A percentile compares a stretch with the other conserved stretches of the same genome.
phyloP scores from a whole-genome alignment of 2,888 invertebrate species.

The Aphidoletes aphidimyza region DNA sequence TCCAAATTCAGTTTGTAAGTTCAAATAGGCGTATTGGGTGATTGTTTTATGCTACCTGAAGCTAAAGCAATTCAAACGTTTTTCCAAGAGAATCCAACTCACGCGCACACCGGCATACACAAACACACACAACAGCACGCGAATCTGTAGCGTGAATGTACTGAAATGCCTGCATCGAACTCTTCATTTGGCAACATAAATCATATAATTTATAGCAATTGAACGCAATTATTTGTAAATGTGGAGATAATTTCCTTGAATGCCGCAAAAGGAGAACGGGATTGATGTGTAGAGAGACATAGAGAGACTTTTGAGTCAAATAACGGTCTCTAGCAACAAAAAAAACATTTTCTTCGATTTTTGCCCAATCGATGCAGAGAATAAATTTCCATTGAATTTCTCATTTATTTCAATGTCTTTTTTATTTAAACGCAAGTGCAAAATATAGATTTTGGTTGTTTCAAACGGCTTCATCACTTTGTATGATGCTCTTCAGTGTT shows the following conservation, averaged over 20 bases:
- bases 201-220: slow-evolving; percentile 46
- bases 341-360: not conserved
- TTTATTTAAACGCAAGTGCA: not conserved
- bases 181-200: slow-evolving; percentile 14
- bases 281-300: not conserved
- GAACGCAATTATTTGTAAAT: slow-evolving; percentile 9
- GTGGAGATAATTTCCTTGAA: slow-evolving; percentile 16
- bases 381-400: not conserved
- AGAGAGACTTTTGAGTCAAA: not conserved
- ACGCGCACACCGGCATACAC: not conserved
- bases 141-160: not conserved
- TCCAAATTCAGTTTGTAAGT: not conserved
- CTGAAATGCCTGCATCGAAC: not conserved
- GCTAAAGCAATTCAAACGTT: not conserved
- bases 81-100: too few species aligned
- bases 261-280: not conserved
- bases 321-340: not conserved
- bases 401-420: not conserved
- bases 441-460: not conserved
- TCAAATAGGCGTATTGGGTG: slow-evolving; percentile 5
- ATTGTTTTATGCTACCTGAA: slow-evolving; percentile 50
- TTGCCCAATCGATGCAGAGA: not conserved
- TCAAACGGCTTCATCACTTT: not conserved
- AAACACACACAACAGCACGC: not conserved
- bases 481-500: not conserved